Evolutionary conservation across 2,113 vertebrate genomes (phyloP).

Genomic region (Athene cunicularia): DNA sequence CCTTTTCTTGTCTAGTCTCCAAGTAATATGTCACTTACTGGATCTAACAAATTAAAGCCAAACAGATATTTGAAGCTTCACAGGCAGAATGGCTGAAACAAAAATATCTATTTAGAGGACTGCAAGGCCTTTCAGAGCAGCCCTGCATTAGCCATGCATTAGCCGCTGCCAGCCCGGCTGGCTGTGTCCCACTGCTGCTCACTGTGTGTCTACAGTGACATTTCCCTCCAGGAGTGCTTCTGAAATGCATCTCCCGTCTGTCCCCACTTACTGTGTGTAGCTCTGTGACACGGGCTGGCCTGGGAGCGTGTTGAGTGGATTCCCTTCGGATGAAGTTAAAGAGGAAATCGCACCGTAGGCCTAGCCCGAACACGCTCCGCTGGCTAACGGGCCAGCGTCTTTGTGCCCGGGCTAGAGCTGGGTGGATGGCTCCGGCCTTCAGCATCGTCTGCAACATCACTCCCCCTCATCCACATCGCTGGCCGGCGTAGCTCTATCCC

Average conservation of each 20-base stretch:
- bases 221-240: not conserved
- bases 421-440: not conserved
- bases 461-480: fast-evolving
- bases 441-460: fast-evolving
- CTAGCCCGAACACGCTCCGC: not conserved
- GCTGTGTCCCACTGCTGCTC: not conserved
- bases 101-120: not conserved
- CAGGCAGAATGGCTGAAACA: not conserved
- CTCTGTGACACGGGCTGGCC: not conserved
- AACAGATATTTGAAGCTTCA: not conserved
- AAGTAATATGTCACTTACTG: not conserved
- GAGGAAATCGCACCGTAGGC: not conserved
- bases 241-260: not conserved
- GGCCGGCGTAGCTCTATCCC: fast-evolving
- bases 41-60: not conserved
- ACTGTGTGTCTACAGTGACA: fast-evolving
- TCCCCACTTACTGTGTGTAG: not conserved
- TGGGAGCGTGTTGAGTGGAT: not conserved
- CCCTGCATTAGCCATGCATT: not conserved
- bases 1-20: not conserved
- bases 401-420: not conserved
- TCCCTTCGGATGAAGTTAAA: not conserved
- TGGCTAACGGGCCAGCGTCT: not conserved
- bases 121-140: not conserved
- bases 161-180: not conserved